phyloP scores from a whole-genome alignment of 2,113 vertebrate species.

The Limanda limanda region DNA sequence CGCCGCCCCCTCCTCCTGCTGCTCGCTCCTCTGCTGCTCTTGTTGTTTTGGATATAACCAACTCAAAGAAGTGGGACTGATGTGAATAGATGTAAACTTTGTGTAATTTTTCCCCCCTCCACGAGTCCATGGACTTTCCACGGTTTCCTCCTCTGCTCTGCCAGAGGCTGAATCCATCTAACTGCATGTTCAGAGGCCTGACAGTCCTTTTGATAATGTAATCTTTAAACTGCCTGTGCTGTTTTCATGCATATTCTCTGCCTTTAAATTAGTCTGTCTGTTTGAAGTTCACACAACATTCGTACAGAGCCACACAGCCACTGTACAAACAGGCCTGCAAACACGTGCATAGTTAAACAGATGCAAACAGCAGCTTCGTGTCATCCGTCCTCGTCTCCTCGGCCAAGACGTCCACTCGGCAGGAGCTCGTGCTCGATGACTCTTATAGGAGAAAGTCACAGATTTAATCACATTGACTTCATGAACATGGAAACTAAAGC shows the following conservation, averaged over 20 bases:
- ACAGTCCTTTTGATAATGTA: constrained; percentile 65
- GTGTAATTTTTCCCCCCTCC: constrained; percentile 43
- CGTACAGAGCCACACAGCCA: constrained; percentile 19
- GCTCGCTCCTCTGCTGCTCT: constrained; percentile 57
- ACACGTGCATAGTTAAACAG: constrained; percentile 48
- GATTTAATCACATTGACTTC: background rate
- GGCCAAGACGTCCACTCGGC: constrained; percentile 6
- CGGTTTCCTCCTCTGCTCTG: constrained; percentile 40
- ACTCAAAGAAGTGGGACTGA: constrained; percentile 34
- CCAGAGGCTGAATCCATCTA: constrained; percentile 57
- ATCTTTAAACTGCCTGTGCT: constrained; percentile 55
- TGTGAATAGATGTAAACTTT: constrained; percentile 67
- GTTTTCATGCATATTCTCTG: constrained; percentile 65
- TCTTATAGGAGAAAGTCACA: constrained; percentile 9
- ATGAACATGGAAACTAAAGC: background rate
- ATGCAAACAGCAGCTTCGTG: constrained; percentile 24
- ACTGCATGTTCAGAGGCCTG: constrained; percentile 72
- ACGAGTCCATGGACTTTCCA: constrained; percentile 52
- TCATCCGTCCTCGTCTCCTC: constrained; percentile 21
- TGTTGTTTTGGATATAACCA: constrained; percentile 73
- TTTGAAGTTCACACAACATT: constrained; percentile 28
- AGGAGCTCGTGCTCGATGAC: constrained; percentile 16
- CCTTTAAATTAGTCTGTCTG: constrained; percentile 55
- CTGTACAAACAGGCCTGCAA: constrained; percentile 31
- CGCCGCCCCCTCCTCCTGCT: constrained; percentile 45